These are phyloP conservation scores for Plebejus melissa DNA, from an alignment of 2,888 invertebrate genomes.

Conservation along the genomic window DNA sequence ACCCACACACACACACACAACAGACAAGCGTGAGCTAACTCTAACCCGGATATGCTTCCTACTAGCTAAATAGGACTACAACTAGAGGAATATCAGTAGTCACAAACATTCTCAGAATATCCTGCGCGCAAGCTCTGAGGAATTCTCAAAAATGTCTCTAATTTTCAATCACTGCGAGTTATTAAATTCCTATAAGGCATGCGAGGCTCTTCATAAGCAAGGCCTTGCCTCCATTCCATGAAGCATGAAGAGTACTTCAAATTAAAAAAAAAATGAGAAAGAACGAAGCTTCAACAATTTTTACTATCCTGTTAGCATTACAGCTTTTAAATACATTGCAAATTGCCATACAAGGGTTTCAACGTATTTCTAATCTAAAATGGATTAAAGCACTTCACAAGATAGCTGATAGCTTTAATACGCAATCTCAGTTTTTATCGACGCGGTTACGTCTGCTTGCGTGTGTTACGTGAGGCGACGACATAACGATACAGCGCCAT, in stretches of 20 bases:
- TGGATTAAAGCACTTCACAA: background rate
- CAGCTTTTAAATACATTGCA: background rate
- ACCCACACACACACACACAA: slow-evolving; percentile 41
- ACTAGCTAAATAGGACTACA: background rate
- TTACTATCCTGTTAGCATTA: background rate
- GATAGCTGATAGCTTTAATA: background rate
- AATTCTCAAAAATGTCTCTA: background rate
- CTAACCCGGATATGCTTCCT: slow-evolving; percentile 24
- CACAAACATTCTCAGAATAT: background rate
- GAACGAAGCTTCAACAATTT: background rate
- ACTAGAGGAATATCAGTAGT: background rate
- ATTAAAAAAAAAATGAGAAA: background rate
- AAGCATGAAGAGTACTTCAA: background rate
- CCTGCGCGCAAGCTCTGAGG: background rate
- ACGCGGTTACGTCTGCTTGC: slow-evolving; percentile 1
- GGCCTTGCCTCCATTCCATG: background rate
- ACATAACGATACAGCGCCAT: background rate
- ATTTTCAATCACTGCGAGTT: too few relatives aligned
- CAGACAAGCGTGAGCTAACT: slow-evolving; percentile 24
- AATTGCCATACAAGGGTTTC: background rate
- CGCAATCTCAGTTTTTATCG: slow-evolving; percentile 10
- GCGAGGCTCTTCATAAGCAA: too few relatives aligned
- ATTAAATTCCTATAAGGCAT: too few relatives aligned
- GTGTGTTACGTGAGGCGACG: background rate
- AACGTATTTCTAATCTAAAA: background rate